These are phyloP conservation scores for Mus caroli DNA, from an alignment of 2,797 vertebrate species.

Conservation along the genomic window DNA sequence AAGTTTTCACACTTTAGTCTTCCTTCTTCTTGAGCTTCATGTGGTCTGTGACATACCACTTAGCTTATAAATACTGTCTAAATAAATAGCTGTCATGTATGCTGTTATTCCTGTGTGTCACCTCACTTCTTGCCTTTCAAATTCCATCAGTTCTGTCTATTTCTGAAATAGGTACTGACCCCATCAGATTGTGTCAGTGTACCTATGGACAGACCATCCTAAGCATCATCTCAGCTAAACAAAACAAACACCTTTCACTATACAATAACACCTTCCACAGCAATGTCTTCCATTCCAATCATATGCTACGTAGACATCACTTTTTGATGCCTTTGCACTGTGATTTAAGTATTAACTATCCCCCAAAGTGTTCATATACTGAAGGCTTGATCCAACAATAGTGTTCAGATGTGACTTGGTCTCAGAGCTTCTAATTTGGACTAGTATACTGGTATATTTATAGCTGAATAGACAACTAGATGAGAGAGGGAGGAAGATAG, in stretches of 20 bases:
- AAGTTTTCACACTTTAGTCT: no score
- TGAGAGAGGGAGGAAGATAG: background rate
- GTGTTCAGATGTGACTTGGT: no score
- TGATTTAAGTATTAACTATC: background rate
- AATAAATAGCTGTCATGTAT: background rate
- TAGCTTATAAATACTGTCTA: background rate
- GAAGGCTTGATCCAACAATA: background rate
- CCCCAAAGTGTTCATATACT: background rate
- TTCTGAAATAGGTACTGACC: background rate
- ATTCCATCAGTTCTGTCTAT: background rate
- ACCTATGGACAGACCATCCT: background rate
- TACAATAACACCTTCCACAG: background rate
- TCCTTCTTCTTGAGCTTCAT: no score
- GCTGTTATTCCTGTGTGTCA: background rate
- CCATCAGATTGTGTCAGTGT: background rate
- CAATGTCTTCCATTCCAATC: background rate
- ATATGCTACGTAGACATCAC: background rate
- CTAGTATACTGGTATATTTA: background rate
- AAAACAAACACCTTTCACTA: background rate
- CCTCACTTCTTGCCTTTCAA: slow-evolving; percentile 6
- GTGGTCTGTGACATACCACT: background rate
- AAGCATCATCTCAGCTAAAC: background rate
- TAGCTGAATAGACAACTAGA: background rate
- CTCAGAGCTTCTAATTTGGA: background rate
- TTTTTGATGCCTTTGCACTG: background rate